Percentiles rank a stretch among this genome's conserved stretches.
These are phyloP conservation scores for Leucozona laternaria DNA, from an alignment of 2,888 invertebrate genomes.

Conservation along the genomic window DNA sequence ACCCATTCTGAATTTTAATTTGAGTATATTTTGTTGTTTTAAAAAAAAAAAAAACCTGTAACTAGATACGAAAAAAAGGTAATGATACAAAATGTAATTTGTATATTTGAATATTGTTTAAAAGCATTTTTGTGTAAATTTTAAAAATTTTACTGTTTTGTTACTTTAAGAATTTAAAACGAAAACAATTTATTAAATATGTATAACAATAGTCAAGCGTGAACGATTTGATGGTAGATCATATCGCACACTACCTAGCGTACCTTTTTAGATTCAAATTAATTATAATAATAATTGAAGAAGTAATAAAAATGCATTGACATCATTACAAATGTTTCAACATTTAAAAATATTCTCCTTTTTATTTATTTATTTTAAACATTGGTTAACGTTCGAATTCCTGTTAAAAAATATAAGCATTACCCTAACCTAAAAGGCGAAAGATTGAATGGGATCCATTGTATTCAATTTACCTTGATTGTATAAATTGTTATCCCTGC, in stretches of 20 bases:
- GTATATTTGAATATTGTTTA: slow-evolving; percentile 39
- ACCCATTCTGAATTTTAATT: slow-evolving; percentile 19
- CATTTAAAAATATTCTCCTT: background rate
- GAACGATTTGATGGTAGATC: slow-evolving; percentile 50
- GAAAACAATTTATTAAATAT: slow-evolving; percentile 1
- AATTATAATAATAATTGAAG: background rate
- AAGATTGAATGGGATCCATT: too few species aligned
- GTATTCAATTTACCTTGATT: too few species aligned
- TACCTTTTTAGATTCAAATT: slow-evolving; percentile 61
- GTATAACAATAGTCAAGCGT: slow-evolving; percentile 14
- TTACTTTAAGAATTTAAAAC: slow-evolving; percentile 49
- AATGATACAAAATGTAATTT: slow-evolving; percentile 15
- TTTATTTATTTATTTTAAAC: too few species aligned
- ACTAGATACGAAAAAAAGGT: background rate
- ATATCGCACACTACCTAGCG: slow-evolving; percentile 27
- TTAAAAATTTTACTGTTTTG: slow-evolving; percentile 1
- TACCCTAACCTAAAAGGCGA: too few species aligned
- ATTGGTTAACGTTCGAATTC: too few species aligned
- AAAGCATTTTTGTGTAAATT: slow-evolving; percentile 56
- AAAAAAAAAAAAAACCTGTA: slow-evolving; percentile 8
- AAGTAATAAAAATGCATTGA: slow-evolving; percentile 5
- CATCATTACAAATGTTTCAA: slow-evolving; percentile 20
- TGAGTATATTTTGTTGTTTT: background rate
- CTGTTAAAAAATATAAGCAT: too few species aligned
- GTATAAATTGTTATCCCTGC: too few species aligned